phyloP scores from a whole-genome alignment of 2,797 vertebrate species.

The Siniperca scherzeri region DNA sequence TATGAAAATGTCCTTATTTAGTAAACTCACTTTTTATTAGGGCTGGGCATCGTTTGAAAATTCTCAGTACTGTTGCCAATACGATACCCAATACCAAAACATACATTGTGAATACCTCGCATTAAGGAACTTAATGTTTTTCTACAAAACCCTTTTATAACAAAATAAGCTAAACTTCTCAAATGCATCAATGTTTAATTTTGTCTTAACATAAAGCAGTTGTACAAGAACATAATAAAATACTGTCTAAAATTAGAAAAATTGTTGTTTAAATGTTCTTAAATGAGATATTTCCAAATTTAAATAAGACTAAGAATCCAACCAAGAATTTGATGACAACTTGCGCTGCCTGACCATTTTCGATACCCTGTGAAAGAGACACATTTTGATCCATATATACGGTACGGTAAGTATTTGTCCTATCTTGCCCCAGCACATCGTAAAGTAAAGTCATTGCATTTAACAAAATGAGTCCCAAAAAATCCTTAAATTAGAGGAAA shows the following conservation, averaged over 20 bases:
- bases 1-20: not conserved
- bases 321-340: not conserved
- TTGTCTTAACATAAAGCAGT: not conserved
- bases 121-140: not conserved
- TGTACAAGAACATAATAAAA: not conserved
- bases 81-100: not conserved
- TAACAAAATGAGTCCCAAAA: not conserved
- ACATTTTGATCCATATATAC: not conserved
- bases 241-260: not conserved
- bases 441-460: not conserved
- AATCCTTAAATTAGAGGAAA: not conserved
- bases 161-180: not conserved
- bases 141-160: not conserved
- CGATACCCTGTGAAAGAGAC: not conserved
- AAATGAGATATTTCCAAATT: too few relatives aligned
- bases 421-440: not conserved
- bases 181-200: not conserved
- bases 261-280: not conserved
- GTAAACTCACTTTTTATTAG: not conserved
- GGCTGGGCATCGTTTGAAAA: not conserved
- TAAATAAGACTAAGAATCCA: not conserved
- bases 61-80: not conserved
- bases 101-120: not conserved
- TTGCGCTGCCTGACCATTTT: not conserved
- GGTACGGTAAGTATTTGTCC: not conserved